Conservation (phyloP, 2,888 invertebrate genomes). For the Phengaris alcon region DNA sequence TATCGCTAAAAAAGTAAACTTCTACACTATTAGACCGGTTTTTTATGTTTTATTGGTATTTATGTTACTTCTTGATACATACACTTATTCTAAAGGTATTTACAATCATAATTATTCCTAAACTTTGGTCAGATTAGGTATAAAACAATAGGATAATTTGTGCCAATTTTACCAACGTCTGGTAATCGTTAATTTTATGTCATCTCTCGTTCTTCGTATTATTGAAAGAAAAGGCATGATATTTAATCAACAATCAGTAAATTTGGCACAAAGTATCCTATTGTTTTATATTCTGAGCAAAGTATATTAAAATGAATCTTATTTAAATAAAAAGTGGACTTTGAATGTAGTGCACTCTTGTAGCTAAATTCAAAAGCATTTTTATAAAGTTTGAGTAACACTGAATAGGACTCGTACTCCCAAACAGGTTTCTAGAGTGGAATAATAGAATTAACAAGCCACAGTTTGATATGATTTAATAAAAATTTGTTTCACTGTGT, state of each 20-base stretch:
- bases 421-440: slow-evolving; percentile 63
- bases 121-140: no score
- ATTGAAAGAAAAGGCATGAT: no score
- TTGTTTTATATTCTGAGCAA: no score
- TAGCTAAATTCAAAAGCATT: background rate
- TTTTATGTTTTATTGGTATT: background rate
- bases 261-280: no score
- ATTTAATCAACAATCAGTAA: background rate
- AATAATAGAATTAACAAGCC: slow-evolving; percentile 56
- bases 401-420: slow-evolving; percentile 54
- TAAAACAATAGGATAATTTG: no score
- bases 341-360: background rate
- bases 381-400: slow-evolving; percentile 52
- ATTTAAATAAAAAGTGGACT: background rate
- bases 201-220: no score
- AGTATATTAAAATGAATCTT: background rate
- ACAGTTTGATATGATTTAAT: slow-evolving; percentile 60
- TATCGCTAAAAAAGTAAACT: background rate
- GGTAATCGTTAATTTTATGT: no score
- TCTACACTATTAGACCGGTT: background rate
- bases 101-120: no score
- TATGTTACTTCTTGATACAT: background rate
- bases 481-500: slow-evolving; percentile 45
- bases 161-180: no score
- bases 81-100: background rate